Base-by-base conservation (phyloP, 1,140 invertebrate genomes). In the Matsumurasca onukii region DNA sequence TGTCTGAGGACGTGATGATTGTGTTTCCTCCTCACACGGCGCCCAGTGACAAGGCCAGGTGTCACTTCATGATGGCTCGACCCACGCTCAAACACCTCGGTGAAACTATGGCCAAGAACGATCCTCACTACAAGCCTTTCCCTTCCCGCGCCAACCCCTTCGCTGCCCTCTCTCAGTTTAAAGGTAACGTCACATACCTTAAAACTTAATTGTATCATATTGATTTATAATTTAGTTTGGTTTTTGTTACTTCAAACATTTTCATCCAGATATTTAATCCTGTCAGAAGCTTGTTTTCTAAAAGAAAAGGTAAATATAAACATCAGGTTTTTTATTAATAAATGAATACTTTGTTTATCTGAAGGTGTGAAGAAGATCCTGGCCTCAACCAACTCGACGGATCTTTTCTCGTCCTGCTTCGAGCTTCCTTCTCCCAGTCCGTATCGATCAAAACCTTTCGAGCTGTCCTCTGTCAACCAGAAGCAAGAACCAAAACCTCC, bases 341-440 rank as follows among this genome's bases (percentile, higher is more conserved):
- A n/a, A n/a, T n/a, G n/a, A n/a, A n/a, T n/a, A n/a, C n/a, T n/a
- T n/a, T n/a, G n/a, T n/a, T n/a, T n/a, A n/a, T n/a, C n/a, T n/a
- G n/a, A n/a, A n/a, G 90, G 90, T 63, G 89, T 91, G 27, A 91
- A 89, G 77, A 92, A 92, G 76, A 90, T 92, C 59, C 81, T 92
- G 9, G 89, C 89, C 24, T 76, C 45, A 62, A 76, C 59, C 48
- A 74, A 61, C 72, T 73, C 48, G 45, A 67, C 63, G 20, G 84
- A 88, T 74, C 72, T 88, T 20, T 91, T 91, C 74, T 91, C 89
- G 31, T 90, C 88, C 2, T 92, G 90, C 77, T 85, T 90, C 72
- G 90, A 92, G 74, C 78, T 92, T 57, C 85, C 89, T 17, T 87
- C 86, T 3, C 84, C 87, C 13, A 73, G 31, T 15, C 52, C 51